Percentiles rank a stretch among this genome's conserved stretches.
phyloP scores from a whole-genome alignment of 2,113 vertebrate species.

The Gila orcuttii region DNA sequence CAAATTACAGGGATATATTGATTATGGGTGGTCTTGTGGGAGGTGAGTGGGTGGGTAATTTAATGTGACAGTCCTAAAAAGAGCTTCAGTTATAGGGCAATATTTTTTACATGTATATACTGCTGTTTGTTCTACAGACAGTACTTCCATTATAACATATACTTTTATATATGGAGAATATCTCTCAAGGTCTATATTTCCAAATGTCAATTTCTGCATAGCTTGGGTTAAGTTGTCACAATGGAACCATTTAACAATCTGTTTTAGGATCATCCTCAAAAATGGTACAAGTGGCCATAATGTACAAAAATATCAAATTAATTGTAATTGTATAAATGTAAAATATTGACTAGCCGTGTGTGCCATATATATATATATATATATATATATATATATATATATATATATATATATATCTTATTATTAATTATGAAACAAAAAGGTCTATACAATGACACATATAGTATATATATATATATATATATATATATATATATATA shows the following conservation, averaged over 20 bases:
- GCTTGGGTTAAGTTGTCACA: background rate
- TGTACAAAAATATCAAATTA: background rate
- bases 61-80: constrained; percentile 27
- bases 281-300: too few relatives aligned
- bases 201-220: background rate
- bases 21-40: constrained; percentile 54
- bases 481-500: too few relatives aligned
- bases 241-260: background rate
- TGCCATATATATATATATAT: too few relatives aligned
- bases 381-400: too few relatives aligned
- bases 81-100: constrained; percentile 1
- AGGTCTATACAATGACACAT: too few relatives aligned
- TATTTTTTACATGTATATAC: constrained; percentile 5
- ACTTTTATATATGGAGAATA: background rate
- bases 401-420: too few relatives aligned
- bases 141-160: constrained; percentile 54
- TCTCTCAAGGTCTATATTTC: background rate
- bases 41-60: constrained; percentile 31
- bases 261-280: background rate
- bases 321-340: background rate
- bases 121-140: constrained; percentile 43
- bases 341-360: background rate
- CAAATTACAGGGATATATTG: constrained; percentile 32
- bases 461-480: too few relatives aligned
- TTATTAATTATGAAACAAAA: too few relatives aligned